Evolutionary conservation across 2,797 vertebrate species (phyloP).

Genomic region (Aldrovandia affinis): DNA sequence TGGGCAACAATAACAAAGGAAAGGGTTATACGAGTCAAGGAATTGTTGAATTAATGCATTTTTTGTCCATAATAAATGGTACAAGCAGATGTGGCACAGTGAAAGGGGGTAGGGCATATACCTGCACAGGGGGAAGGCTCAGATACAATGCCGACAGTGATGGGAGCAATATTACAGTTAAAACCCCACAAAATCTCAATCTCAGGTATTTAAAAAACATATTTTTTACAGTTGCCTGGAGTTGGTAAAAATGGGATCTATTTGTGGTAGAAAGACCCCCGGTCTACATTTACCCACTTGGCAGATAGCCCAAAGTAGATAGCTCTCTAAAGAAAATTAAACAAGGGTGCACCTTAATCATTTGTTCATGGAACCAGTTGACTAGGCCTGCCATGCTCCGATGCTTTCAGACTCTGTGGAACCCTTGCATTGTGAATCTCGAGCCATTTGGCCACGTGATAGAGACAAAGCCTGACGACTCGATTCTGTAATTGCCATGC

Average conservation of each 20-base stretch:
- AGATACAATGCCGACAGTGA: constrained; percentile 57
- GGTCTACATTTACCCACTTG: constrained; percentile 59
- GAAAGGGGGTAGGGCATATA: constrained; percentile 58
- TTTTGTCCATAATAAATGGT: constrained; percentile 35
- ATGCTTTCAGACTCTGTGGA: constrained; percentile 49
- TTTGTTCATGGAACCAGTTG: constrained; percentile 61
- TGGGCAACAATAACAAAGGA: not conserved
- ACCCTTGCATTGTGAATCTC: constrained; percentile 54
- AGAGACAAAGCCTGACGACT: constrained; percentile 35
- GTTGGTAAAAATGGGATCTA: constrained; percentile 13
- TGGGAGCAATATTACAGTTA: constrained; percentile 49
- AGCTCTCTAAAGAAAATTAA: constrained; percentile 72
- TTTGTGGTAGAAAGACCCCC: constrained; percentile 54
- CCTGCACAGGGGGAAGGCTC: constrained; percentile 53
- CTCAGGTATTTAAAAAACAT: too few species aligned
- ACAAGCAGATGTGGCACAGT: constrained; percentile 22
- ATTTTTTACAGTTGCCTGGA: too few species aligned
- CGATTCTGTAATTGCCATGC: constrained; percentile 27
- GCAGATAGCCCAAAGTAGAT: constrained; percentile 69
- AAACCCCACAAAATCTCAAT: not conserved
- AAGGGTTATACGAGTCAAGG: not conserved
- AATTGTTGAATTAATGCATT: not conserved
- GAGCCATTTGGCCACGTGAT: constrained; percentile 47
- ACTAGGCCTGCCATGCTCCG: constrained; percentile 45
- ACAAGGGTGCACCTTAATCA: constrained; percentile 69